phyloP scores from a whole-genome alignment of 2,888 invertebrate genomes.

The Drosophila flavopinicola region DNA sequence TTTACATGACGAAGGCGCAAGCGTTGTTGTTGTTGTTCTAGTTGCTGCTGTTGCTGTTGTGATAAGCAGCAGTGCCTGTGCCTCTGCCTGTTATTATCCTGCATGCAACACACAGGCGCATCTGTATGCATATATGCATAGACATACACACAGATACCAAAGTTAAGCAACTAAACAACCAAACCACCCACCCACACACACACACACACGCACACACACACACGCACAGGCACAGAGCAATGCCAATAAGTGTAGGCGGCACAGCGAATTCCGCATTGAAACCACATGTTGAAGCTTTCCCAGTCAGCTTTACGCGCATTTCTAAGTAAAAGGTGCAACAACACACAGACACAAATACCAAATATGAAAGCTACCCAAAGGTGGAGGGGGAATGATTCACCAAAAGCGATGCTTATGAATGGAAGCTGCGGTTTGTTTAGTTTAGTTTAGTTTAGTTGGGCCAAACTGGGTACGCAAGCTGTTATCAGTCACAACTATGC shows the following conservation, averaged over 20 bases:
- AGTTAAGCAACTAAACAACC: too few species aligned
- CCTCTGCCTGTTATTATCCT: conserved; percentile 47
- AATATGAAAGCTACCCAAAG: conserved; percentile 30
- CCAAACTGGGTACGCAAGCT: conserved; percentile 27
- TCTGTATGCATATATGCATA: conserved; percentile 24
- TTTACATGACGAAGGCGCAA: conserved; percentile 60
- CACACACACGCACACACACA: conserved; percentile 19
- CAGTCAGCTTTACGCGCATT: conserved; percentile 70
- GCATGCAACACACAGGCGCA: conserved; percentile 32
- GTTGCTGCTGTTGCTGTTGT: conserved; percentile 20
- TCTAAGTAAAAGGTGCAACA: conserved; percentile 70
- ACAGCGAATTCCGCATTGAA: conserved; percentile 55
- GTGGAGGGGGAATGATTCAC: conserved; percentile 57
- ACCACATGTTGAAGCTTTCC: conserved; percentile 73
- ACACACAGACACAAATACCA: conserved; percentile 13
- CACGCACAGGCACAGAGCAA: conserved; percentile 32
- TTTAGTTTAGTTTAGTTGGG: conserved; percentile 7
- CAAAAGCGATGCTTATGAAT: conserved; percentile 46
- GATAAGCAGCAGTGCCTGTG: conserved; percentile 29
- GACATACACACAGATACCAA: too few species aligned
- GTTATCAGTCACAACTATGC: conserved; percentile 39
- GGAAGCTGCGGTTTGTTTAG: conserved; percentile 43
- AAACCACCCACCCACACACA: conserved; percentile 26
- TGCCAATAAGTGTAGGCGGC: conserved; percentile 59
- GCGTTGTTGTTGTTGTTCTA: conserved; percentile 15